Evolutionary conservation across 2,113 vertebrate genomes (phyloP), one percentile per base, ranked within the genome.

Genomic region (Collichthys lucidus): DNA sequence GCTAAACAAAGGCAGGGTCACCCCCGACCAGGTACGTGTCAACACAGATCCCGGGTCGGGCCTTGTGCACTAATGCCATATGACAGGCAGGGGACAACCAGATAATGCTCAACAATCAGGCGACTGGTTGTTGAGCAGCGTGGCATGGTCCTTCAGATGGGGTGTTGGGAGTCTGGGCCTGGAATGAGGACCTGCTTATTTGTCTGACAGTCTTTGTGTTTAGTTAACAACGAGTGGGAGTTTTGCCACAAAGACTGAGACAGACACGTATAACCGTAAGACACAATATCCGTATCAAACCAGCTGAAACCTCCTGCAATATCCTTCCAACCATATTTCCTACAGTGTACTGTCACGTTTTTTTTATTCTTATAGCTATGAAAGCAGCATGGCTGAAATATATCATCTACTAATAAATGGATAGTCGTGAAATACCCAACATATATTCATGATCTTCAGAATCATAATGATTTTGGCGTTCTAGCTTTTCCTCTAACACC

Each of bases 11-110:
- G 83, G 57, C 60, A 50, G 87, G 91, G 89, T 92, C 85, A 90
- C 83, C 72, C 83, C 88, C 72, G 35, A 91, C 89, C 87, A 93
- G 91, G 91, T 91, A 91, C 17, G 15, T 84, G 88, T 91, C 90
- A 92, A 87, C 17, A 69, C 74, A 82, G 87, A 86, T 86, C 84
- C 79, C n/a, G 47, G 77, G 77, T 83, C 56, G 57, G 66, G 80
- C 74, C 80, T 74, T 31, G 56, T 47, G 70, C 77, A 12, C 85
- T 94, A 94, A 95, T 90, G 63, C 76, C 74, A 66, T 60, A 65
- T 93, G 95, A 95, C 94, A 94, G 73, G 84, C 92, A 74, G 65
- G 59, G 88, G 92, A 94, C 91, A 92, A 77, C 77, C 82, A 62
- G 66, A 86, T 89, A 90, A 92, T 88, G 79, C 68, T 56, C n/a